Evolutionary conservation across 2,888 invertebrate genomes (phyloP), one percentile per base, ranked within the genome.

Genomic region (Lasioglossum figueresi): DNA sequence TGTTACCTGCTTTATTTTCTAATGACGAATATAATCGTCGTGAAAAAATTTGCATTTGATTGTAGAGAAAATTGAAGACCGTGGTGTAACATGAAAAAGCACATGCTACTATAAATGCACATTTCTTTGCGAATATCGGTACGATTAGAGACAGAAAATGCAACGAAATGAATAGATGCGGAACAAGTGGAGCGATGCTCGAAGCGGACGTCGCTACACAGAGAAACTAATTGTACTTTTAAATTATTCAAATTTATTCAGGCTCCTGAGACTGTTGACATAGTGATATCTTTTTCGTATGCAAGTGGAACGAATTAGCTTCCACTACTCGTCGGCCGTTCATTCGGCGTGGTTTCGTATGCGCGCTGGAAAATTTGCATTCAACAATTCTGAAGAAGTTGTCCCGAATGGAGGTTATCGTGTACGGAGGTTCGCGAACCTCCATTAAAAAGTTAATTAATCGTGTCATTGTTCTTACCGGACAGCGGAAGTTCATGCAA

Each of bases 241-340:
- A 37, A 79, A 72, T 43, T 72, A 79, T 79, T 72, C 72, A 79
- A 63, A 79, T 73, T 48, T 79, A 73, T 66, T 73, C 59, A 73
- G 27, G 63, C 72, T 63, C 19, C 71, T 34, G 40, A n/a, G 77
- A 40, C 63, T 31, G 76, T 63, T 63, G 48, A 68, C 68, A 77
- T 34, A 48, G 68, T 77, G 68, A 70, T 52, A 37, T 52, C 37
- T 77, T 77, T 59, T 70, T 34, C 68, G n/a, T 70, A 70, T 70
- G 77, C 68, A 52, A 70, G 37, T 52, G 37, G 68, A 76, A 63
- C 63, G 43, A 72, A 72, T 72, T 76, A 43, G 10, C 63, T 43
- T 27, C 19, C 31, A 19, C 27, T 27, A 23, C 43, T 31, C 63
- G 63, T 14, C 27, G 40, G 31, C 43, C 12, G 40, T 76, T 76